These are phyloP conservation scores for Drusus annulatus DNA, from an alignment of 1,140 invertebrate species.

Conservation along the genomic window DNA sequence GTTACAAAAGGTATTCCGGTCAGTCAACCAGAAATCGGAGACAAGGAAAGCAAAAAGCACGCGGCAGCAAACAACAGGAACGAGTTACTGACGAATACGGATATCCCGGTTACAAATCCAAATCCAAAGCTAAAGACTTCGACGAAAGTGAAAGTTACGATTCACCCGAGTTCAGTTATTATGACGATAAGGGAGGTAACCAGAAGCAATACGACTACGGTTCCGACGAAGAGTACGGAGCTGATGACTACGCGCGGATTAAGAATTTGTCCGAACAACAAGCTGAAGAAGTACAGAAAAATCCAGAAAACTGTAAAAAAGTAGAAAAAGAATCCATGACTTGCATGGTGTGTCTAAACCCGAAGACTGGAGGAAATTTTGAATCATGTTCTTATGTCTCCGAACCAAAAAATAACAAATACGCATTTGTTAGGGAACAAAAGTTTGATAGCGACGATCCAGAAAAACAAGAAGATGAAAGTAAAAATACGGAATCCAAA, in stretches of 20 bases:
- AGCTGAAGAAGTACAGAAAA: conserved; percentile 72
- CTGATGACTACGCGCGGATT: conserved; percentile 70
- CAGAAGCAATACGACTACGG: conserved; percentile 68
- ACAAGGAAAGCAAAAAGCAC: conserved; percentile 14
- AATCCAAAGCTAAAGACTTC: conserved; percentile 68
- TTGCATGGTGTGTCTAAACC: conserved; percentile 78
- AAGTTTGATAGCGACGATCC: conserved; percentile 74
- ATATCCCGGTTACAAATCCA: conserved; percentile 67
- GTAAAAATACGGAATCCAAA: conserved; percentile 62
- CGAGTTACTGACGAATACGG: conserved; percentile 61
- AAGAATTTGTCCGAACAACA: conserved; percentile 72
- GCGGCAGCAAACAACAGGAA: conserved; percentile 49
- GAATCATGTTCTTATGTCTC: conserved; percentile 81
- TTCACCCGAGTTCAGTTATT: conserved; percentile 59
- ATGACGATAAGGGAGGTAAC: conserved; percentile 62
- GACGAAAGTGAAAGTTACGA: conserved; percentile 69
- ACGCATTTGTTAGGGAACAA: conserved; percentile 76
- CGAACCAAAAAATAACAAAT: conserved; percentile 79
- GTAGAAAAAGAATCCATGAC: conserved; percentile 75
- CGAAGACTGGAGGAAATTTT: conserved; percentile 78
- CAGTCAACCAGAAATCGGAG: conserved; percentile 40
- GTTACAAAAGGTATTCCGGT: conserved; percentile 53
- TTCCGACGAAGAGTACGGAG: conserved; percentile 68
- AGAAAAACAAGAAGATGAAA: conserved; percentile 67
- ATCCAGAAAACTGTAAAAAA: conserved; percentile 76